phyloP scores from a whole-genome alignment of 2,888 invertebrate species.

The Polydrusus cervinus region DNA sequence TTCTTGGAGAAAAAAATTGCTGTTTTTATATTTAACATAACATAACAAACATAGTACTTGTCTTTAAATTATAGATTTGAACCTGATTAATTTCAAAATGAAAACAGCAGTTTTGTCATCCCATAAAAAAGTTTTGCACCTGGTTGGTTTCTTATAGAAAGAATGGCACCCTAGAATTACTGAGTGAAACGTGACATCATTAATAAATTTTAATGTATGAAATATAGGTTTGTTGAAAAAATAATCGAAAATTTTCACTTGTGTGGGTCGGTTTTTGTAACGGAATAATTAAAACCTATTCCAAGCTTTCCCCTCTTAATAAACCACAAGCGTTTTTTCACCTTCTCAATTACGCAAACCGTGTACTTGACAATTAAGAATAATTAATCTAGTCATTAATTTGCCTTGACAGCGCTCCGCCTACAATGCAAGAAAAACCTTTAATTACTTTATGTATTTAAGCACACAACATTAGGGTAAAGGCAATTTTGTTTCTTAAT shows the following conservation, averaged over 20 bases:
- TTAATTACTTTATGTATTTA: constrained; percentile 31
- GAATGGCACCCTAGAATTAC: too few species aligned
- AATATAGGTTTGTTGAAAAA: not conserved
- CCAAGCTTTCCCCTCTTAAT: not conserved
- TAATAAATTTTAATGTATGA: not conserved
- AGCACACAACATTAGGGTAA: constrained; percentile 28
- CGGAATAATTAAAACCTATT: not conserved
- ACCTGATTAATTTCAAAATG: too few species aligned
- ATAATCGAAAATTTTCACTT: not conserved
- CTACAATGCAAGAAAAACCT: constrained; percentile 23
- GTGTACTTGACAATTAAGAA: constrained; percentile 37
- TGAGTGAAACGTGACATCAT: too few species aligned
- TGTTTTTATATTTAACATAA: not conserved
- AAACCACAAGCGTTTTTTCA: constrained; percentile 22
- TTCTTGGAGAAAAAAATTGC: not conserved
- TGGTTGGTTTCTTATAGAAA: not conserved
- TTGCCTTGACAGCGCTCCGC: constrained; percentile 27
- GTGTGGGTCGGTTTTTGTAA: not conserved
- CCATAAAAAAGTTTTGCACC: constrained; percentile 29
- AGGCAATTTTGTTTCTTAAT: constrained; percentile 10
- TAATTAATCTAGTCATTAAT: constrained; percentile 34
- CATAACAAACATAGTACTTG: too few species aligned
- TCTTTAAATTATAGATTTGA: too few species aligned
- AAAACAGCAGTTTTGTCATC: constrained; percentile 12
- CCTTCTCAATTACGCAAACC: constrained; percentile 23